These are phyloP conservation scores for Mystacides longicornis DNA, from an alignment of 2,888 invertebrate genomes.

Conservation along the genomic window DNA sequence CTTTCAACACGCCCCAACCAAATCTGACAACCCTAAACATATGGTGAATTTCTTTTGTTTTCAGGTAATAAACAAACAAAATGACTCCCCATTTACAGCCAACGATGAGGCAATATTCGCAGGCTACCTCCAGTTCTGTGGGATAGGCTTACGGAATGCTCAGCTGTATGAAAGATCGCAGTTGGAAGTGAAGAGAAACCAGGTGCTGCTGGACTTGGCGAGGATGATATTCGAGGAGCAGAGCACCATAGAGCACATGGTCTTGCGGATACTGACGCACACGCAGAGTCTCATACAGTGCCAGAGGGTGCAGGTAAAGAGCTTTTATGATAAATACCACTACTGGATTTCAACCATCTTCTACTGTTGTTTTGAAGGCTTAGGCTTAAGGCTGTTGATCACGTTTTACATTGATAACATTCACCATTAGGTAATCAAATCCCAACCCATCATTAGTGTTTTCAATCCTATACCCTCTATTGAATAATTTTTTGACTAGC, in stretches of 20 bases:
- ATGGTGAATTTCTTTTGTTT: slow-evolving; percentile 12
- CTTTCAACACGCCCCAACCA: too few relatives aligned
- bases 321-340: not conserved
- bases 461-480: too few relatives aligned
- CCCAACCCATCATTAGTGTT: too few relatives aligned
- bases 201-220: slow-evolving; percentile 89
- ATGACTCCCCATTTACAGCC: slow-evolving; percentile 73
- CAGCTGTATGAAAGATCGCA: slow-evolving; percentile 93
- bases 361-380: too few relatives aligned
- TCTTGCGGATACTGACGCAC: slow-evolving; percentile 86
- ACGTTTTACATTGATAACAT: too few relatives aligned
- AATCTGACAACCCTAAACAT: not conserved
- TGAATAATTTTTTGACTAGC: too few relatives aligned
- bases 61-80: slow-evolving; percentile 84
- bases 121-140: slow-evolving; percentile 92
- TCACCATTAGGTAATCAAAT: too few relatives aligned
- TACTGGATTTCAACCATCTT: too few relatives aligned
- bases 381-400: too few relatives aligned
- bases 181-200: slow-evolving; percentile 90
- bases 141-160: slow-evolving; percentile 92
- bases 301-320: slow-evolving; percentile 81
- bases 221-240: slow-evolving; percentile 96
- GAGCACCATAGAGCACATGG: slow-evolving; percentile 92
- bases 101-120: slow-evolving; percentile 88
- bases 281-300: slow-evolving; percentile 92